phyloP scores from a whole-genome alignment of 2,888 invertebrate species.

The Osmoderma eremita region DNA sequence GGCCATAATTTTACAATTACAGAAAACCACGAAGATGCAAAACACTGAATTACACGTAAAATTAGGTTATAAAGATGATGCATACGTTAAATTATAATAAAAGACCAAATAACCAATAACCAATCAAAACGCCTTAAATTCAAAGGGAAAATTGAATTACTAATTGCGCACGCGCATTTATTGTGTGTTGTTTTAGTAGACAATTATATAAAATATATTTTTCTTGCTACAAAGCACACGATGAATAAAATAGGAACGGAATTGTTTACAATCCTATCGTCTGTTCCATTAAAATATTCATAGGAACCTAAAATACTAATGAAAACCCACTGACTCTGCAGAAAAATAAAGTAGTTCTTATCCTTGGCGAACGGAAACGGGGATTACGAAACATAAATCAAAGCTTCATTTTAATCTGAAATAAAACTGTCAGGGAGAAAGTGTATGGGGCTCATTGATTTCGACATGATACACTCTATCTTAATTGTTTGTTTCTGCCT shows the following conservation, averaged over 20 bases:
- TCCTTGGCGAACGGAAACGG: background rate
- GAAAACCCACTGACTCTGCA: conserved; percentile 20
- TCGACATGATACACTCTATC: conserved; percentile 23
- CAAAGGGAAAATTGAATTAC: background rate
- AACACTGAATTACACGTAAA: no score
- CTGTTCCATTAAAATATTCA: conserved; percentile 12
- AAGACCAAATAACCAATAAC: no score
- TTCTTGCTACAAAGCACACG: no score
- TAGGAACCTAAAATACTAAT: background rate
- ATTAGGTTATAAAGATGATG: no score
- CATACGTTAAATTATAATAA: no score
- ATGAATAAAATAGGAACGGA: background rate
- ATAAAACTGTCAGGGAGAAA: conserved; percentile 26
- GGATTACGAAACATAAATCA: conserved; percentile 26
- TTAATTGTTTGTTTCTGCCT: conserved; percentile 9
- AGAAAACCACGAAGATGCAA: no score
- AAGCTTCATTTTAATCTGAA: conserved; percentile 21
- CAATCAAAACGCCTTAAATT: no score
- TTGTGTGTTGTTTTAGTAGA: background rate
- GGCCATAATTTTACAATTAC: no score
- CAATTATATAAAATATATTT: no score
- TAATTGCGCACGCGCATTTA: background rate
- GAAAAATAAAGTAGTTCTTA: conserved; percentile 19
- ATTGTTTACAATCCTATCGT: background rate
- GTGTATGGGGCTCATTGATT: conserved; percentile 10